These are phyloP conservation scores for Acanthornis magna DNA, from an alignment of 2,797 vertebrate species.

Conservation along the genomic window DNA sequence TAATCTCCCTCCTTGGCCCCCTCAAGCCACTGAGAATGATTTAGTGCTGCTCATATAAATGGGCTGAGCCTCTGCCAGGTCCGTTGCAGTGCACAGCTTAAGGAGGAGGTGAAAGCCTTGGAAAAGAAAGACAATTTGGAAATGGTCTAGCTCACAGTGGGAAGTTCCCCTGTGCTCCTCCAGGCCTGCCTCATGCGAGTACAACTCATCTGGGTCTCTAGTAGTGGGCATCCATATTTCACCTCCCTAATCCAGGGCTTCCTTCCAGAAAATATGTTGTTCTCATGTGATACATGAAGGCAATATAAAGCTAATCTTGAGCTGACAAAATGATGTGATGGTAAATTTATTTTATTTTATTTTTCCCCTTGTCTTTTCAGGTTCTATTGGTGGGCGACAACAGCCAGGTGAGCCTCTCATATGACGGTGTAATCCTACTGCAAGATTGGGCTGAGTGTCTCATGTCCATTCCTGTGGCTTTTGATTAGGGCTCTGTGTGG, in stretches of 20 bases:
- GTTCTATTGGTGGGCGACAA: conserved; percentile 64
- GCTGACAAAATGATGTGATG: not conserved
- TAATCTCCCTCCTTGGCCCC: not conserved
- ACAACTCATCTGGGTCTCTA: not conserved
- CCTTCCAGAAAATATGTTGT: not conserved
- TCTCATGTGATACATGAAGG: not conserved
- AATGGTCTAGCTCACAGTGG: not conserved
- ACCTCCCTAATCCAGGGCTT: not conserved
- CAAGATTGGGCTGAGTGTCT: not conserved
- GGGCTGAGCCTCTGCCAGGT: not conserved
- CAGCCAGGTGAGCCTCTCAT: conserved; percentile 68
- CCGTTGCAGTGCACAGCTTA: not conserved
- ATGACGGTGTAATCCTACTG: not conserved
- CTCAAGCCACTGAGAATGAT: not conserved
- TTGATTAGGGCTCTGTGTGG: not conserved
- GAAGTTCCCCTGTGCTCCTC: not conserved
- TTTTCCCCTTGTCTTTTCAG: conserved; percentile 31
- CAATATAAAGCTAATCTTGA: not conserved
- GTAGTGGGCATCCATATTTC: not conserved
- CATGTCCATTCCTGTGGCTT: not conserved
- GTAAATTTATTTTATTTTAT: not conserved
- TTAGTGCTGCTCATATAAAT: not conserved
- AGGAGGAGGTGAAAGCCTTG: not conserved
- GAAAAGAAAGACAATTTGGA: not conserved
- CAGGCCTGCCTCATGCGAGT: not conserved